These are phyloP conservation scores for Drosophila mettleri DNA, from an alignment of 2,888 invertebrate species.

Conservation along the genomic window DNA sequence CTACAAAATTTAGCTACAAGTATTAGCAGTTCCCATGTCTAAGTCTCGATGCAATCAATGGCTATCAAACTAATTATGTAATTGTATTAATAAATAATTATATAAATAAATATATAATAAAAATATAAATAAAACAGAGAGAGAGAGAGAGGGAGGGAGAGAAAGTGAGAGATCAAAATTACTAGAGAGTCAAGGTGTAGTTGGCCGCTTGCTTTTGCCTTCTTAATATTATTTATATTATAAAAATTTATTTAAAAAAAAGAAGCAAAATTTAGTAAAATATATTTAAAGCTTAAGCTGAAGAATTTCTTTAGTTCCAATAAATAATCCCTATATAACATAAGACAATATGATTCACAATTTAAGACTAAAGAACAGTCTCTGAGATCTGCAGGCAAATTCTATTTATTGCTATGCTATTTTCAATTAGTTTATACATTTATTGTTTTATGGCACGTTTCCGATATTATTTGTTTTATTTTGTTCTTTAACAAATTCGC, in stretches of 20 bases:
- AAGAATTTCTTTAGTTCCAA: too few species aligned
- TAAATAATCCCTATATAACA: neutral
- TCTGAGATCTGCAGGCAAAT: neutral
- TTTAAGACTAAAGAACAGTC: too few species aligned
- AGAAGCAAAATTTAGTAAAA: too few species aligned
- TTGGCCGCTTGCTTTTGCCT: too few species aligned
- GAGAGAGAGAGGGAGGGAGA: too few species aligned
- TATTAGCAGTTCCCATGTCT: slow-evolving; percentile 36
- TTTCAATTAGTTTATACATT: neutral
- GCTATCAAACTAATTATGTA: slow-evolving; percentile 26
- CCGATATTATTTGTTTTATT: neutral
- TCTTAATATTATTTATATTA: too few species aligned
- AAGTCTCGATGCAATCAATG: slow-evolving; percentile 3
- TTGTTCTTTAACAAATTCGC: slow-evolving; percentile 17
- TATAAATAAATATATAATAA: neutral
- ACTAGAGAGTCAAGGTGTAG: too few species aligned
- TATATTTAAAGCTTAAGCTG: too few species aligned
- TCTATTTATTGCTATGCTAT: neutral
- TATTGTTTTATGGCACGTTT: slow-evolving; percentile 5
- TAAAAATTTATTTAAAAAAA: too few species aligned
- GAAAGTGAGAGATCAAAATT: too few species aligned
- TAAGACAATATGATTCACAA: neutral
- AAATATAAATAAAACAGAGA: too few species aligned
- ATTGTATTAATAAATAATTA: slow-evolving; percentile 27
- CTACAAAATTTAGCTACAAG: slow-evolving; percentile 22